These are phyloP conservation scores for Hippopotamyrus pictus DNA, from an alignment of 2,797 vertebrate species.

Conservation along the genomic window DNA sequence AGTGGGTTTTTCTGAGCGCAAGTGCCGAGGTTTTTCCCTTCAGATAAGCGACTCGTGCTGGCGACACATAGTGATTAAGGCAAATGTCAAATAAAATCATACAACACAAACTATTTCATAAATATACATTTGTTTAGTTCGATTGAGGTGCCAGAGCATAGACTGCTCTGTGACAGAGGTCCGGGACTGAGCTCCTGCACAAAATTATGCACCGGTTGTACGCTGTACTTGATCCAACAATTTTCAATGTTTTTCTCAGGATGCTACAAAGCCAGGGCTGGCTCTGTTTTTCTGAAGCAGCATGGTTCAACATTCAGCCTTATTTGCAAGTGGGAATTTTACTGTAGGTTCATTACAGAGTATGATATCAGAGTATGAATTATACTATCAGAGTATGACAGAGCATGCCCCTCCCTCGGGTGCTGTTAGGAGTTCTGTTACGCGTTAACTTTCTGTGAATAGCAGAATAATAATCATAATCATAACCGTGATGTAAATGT, in stretches of 20 bases:
- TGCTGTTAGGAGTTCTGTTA: neutral
- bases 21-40: neutral
- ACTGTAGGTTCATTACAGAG: neutral
- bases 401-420: neutral
- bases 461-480: neutral
- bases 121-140: neutral
- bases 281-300: neutral
- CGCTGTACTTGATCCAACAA: neutral
- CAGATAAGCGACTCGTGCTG: neutral
- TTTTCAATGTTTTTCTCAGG: neutral
- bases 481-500: neutral
- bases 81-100: neutral
- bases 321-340: neutral
- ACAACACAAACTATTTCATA: neutral
- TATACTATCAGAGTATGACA: neutral
- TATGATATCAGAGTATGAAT: neutral
- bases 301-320: neutral
- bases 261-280: neutral
- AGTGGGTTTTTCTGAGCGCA: neutral
- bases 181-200: neutral
- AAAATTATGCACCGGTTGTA: neutral
- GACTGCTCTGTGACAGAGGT: neutral
- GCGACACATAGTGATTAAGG: neutral
- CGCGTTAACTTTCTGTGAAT: constrained; percentile 3
- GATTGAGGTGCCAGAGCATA: neutral